These are phyloP conservation scores for Lordiphosa fenestrarum DNA, from an alignment of 2,888 invertebrate genomes.

Conservation along the genomic window DNA sequence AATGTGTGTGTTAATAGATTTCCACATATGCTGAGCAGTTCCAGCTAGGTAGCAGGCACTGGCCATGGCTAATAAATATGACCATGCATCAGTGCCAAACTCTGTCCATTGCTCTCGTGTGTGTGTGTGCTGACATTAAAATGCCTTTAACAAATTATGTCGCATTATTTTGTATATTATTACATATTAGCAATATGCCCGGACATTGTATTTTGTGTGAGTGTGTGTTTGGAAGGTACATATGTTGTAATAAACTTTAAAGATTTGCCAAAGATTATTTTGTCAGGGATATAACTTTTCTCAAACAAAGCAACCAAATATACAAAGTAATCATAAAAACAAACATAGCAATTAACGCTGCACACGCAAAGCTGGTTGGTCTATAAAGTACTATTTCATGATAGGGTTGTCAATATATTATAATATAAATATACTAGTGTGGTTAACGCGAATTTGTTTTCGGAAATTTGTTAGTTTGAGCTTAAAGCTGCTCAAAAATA, in stretches of 20 bases:
- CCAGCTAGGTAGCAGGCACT: background rate
- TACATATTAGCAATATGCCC: constrained; percentile 21
- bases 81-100: constrained; percentile 28
- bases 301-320: too few species aligned
- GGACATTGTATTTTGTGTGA: background rate
- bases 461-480: too few species aligned
- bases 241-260: constrained; percentile 8
- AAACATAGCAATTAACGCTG: too few species aligned
- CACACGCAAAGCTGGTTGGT: too few species aligned
- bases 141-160: constrained; percentile 55
- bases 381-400: too few species aligned
- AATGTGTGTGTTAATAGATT: constrained; percentile 65
- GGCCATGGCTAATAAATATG: constrained; percentile 10
- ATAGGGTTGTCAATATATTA: too few species aligned
- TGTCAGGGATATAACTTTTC: too few species aligned
- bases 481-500: too few species aligned
- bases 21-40: constrained; percentile 24
- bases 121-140: constrained; percentile 38
- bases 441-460: too few species aligned
- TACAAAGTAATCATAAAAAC: too few species aligned
- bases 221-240: constrained; percentile 3
- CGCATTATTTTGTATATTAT: constrained; percentile 46
- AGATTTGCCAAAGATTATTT: background rate
- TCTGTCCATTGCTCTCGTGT: constrained; percentile 7
- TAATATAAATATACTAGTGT: too few species aligned